Evolutionary conservation across 2,797 vertebrate genomes (phyloP), one percentile per base, ranked within the genome.

Genomic region (Ciconia nigra): DNA sequence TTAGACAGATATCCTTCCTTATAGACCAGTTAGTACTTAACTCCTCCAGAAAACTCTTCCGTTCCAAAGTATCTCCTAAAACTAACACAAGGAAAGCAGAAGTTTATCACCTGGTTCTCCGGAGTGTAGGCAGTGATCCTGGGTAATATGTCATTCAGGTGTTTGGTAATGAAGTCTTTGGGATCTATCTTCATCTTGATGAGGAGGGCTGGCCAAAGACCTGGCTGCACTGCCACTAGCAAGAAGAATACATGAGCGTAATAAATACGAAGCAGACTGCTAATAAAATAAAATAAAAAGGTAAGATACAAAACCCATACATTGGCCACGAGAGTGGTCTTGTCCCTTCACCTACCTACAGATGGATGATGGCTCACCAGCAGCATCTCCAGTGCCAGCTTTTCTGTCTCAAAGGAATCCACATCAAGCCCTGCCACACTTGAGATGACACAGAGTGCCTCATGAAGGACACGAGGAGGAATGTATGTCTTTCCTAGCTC

Each of bases 321-420:
- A 6, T 0, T 18, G 41, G 5, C 25, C 54, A 21, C 13, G 24
- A 74, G 12, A 47, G 59, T 4, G 33, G 46, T 51, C 24, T 63
- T 41, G 52, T 6, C 54, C 78, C 47, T 61, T 70, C 37, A 42
- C 98, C 84, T 93, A 99, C 99, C 99, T 95, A 99, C 97, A 58
- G 99, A 99, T 11, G 99, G 99, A 95, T 99, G 99, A 91, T 99
- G 99, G 70, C 98, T 98, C 87, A 99, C 96, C 39, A 99, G 97
- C 87, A 99, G 98, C 95, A 98, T 98, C 91, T 99, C 99, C 97
- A 98, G 98, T 31, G 99, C 99, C 94, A 99, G 92, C 31, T 98
- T 98, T 90, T 99, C 99, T 1, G 98, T 98, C 96, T 99, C 98
- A 0, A 63, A 39, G 5, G 96, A 54, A 73, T 99, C 99, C 0